phyloP scores from a whole-genome alignment of 2,113 vertebrate genomes.

The Etheostoma spectabile region DNA sequence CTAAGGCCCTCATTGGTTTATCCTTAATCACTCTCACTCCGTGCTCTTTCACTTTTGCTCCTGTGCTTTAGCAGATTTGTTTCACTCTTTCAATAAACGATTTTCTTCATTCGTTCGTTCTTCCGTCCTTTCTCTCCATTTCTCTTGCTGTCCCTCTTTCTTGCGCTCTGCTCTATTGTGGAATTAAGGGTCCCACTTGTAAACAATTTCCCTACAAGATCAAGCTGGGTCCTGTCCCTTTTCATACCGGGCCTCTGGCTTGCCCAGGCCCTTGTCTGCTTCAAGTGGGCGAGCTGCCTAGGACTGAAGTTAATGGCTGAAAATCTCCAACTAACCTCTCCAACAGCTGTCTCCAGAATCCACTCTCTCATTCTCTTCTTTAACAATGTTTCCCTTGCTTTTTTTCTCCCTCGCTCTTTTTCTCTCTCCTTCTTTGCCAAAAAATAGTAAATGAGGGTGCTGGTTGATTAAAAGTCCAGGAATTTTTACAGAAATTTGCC shows the following conservation, averaged over 20 bases:
- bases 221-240: slow-evolving; percentile 81
- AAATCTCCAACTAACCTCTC: slow-evolving; percentile 88
- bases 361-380: slow-evolving; percentile 72
- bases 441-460: slow-evolving; percentile 70
- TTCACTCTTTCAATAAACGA: slow-evolving; percentile 76
- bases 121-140: slow-evolving; percentile 62
- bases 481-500: slow-evolving; percentile 80
- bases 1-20: slow-evolving; percentile 64
- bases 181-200: slow-evolving; percentile 82
- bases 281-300: slow-evolving; percentile 84
- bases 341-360: slow-evolving; percentile 84
- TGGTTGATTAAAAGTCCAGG: slow-evolving; percentile 79
- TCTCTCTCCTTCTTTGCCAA: slow-evolving; percentile 64
- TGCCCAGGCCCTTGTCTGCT: slow-evolving; percentile 79
- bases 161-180: slow-evolving; percentile 70
- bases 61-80: slow-evolving; percentile 77
- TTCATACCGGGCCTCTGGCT: slow-evolving; percentile 76
- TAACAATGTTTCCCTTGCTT: slow-evolving; percentile 66
- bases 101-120: slow-evolving; percentile 69
- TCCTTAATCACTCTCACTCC: slow-evolving; percentile 70
- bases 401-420: slow-evolving; percentile 54
- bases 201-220: slow-evolving; percentile 84
- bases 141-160: slow-evolving; percentile 60
- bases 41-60: slow-evolving; percentile 72
- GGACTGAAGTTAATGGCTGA: slow-evolving; percentile 86